Conservation (phyloP, 2,888 invertebrate genomes). For the Sturmia bella region DNA sequence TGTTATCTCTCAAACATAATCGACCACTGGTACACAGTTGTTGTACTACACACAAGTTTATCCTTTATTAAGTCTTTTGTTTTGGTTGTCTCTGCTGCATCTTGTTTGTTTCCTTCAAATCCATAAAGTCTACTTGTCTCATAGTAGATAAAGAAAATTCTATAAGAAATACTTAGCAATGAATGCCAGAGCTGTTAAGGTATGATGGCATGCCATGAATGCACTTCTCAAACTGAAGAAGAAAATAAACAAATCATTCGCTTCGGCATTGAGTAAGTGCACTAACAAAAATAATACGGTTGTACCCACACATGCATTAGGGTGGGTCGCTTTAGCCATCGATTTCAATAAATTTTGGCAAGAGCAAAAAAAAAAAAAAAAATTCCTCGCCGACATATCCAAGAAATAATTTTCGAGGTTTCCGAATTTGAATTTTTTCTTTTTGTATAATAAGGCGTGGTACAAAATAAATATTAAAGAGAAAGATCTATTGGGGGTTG, state of each 20-base stretch:
- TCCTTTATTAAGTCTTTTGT: constrained; percentile 48
- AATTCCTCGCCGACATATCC: too few species aligned
- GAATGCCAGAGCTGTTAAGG: constrained; percentile 2
- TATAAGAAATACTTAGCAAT: not conserved
- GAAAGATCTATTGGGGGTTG: too few species aligned
- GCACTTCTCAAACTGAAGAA: not conserved
- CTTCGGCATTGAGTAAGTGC: too few species aligned
- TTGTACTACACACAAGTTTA: constrained; percentile 44
- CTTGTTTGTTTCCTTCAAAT: constrained; percentile 42
- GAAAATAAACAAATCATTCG: not conserved
- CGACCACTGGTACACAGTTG: constrained; percentile 55
- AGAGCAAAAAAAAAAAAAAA: too few species aligned
- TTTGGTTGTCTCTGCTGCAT: constrained; percentile 2
- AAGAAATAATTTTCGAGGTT: too few species aligned
- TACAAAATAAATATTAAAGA: too few species aligned
- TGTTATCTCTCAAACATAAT: constrained; percentile 60
- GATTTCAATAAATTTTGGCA: too few species aligned
- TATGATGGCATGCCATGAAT: not conserved
- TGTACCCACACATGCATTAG: too few species aligned
- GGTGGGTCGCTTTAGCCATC: too few species aligned
- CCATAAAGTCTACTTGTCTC: constrained; percentile 39
- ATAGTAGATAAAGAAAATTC: constrained; percentile 15
- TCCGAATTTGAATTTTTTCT: too few species aligned
- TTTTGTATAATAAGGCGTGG: too few species aligned
- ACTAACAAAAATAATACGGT: too few species aligned